phyloP scores from a whole-genome alignment of 2,797 vertebrate genomes.

The Sandelia bainsii region DNA sequence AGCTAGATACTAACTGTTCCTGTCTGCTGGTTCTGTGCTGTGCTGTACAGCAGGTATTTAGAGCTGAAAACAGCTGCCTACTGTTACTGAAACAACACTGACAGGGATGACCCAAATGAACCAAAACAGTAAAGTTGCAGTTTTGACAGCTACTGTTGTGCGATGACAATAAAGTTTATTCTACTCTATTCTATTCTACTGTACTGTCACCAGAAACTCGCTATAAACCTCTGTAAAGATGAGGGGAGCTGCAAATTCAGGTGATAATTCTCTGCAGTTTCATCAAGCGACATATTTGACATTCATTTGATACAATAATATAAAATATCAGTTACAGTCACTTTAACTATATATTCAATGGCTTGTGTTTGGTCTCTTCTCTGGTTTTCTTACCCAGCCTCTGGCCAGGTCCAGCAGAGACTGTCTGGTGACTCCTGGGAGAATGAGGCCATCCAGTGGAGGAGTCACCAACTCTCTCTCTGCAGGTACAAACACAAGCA shows the following conservation, averaged over 20 bases:
- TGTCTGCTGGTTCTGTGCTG: no score
- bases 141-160: no score
- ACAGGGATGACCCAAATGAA: no score
- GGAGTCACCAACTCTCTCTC: conserved; percentile 90
- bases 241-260: not conserved
- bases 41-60: no score
- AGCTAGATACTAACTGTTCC: no score
- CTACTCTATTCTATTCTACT: no score
- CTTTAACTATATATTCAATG: not conserved
- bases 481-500: conserved; percentile 58
- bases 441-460: conserved; percentile 90
- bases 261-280: not conserved
- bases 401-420: conserved; percentile 91
- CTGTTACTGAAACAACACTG: no score
- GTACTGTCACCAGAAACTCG: not conserved
- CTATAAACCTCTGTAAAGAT: not conserved
- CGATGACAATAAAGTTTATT: no score
- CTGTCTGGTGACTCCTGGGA: conserved; percentile 90
- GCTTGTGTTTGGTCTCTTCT: not conserved
- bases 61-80: no score
- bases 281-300: no score
- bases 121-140: no score
- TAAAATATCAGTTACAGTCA: not conserved
- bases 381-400: conserved; percentile 84
- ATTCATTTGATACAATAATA: no score